Evolutionary conservation across 2,888 invertebrate genomes (phyloP).

Genomic region (Acleris cristana): DNA sequence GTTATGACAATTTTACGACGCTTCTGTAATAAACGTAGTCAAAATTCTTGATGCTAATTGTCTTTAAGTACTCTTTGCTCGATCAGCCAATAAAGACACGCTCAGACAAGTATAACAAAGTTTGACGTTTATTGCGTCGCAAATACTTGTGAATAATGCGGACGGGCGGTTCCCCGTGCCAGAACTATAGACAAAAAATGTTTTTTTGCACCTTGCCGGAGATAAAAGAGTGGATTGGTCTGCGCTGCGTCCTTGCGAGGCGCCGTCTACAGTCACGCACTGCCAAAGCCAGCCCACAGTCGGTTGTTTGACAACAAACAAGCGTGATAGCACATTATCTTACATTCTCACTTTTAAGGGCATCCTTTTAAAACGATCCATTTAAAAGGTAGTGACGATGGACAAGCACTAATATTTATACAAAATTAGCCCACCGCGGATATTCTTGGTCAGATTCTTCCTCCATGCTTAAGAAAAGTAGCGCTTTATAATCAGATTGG

Average conservation of each 20-base stretch:
- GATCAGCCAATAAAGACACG: constrained; percentile 19
- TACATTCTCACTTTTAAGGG: constrained; percentile 38
- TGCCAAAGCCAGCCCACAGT: constrained; percentile 58
- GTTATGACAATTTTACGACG: no score
- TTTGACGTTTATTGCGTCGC: constrained; percentile 39
- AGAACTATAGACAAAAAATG: constrained; percentile 25
- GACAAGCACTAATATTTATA: constrained; percentile 24
- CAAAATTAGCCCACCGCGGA: constrained; percentile 12
- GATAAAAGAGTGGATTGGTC: constrained; percentile 51
- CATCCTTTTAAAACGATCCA: constrained; percentile 18
- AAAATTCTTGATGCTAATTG: constrained; percentile 15
- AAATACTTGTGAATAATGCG: constrained; percentile 21
- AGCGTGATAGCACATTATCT: constrained; percentile 49
- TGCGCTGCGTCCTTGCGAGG: constrained; percentile 65
- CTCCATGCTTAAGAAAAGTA: no score
- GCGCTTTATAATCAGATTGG: no score
- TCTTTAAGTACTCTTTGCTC: constrained; percentile 3
- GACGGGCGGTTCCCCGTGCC: constrained; percentile 26
- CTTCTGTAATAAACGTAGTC: constrained; percentile 10
- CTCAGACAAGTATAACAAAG: constrained; percentile 22
- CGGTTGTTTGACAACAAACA: constrained; percentile 75
- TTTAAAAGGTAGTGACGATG: constrained; percentile 13
- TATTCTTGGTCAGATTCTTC: background rate
- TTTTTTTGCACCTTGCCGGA: constrained; percentile 42
- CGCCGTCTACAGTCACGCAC: constrained; percentile 63